Evolutionary conservation across 2,113 vertebrate genomes (phyloP), one percentile per base, ranked within the genome.

Genomic region (Tyto alba): DNA sequence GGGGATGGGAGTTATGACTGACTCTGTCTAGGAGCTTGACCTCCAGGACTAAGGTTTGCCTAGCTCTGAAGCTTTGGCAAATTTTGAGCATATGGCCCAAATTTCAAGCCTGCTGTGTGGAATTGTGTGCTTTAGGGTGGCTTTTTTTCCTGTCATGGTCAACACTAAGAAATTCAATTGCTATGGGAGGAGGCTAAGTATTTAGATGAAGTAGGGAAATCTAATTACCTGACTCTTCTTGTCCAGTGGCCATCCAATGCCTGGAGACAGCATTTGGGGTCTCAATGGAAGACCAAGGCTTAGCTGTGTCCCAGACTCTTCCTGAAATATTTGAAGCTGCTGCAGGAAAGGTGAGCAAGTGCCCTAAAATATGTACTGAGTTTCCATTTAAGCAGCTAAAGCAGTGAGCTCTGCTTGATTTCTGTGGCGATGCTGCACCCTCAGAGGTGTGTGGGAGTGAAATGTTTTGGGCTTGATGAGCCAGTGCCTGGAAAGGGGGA

Each of bases 181-280:
- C 36, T 34, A 2, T n/a, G 22, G 2, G 26, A 20, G 3, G 10
- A 6, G 10, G 25, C 2, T 8, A 6, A n/a, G 9, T 10, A 14
- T 53, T 15, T 36, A 55, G 32, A 6, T 4, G 8, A 9, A 15
- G 10, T 6, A 8, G 7, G 66, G 68, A 21, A 38, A 23, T 7
- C 63, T 62, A 6, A 83, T 20, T 13, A 2, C 21, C 11, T 48
- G 4, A 4, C 1, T 75, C 10, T 50, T 59, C 4, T 22, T 32
- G 8, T 26, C 18, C 95, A 99, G 99, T 99, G 66, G 99, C 99
- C 32, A 98, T 99, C 94, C 99, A 99, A 97, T 99, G 99, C 98
- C 97, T 99, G 97, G 99, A 99, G 96, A 99, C 99, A 1, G 99
- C 99, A 0, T 99, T 99, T 18, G 98, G 99, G 4, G 98, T 99